phyloP scores from a whole-genome alignment of 2,113 vertebrate species.

The Albula goreensis region DNA sequence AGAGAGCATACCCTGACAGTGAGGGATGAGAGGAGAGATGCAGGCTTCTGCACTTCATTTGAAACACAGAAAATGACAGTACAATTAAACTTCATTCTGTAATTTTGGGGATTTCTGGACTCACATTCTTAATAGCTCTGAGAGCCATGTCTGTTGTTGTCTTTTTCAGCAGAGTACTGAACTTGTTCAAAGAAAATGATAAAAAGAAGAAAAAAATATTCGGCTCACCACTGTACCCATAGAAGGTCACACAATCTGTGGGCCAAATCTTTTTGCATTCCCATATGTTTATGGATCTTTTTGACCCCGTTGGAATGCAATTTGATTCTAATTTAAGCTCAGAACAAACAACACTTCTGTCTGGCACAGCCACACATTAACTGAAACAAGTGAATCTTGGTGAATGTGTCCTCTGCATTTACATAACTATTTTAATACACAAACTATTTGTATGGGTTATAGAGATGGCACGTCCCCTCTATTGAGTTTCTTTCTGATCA shows the following conservation, averaged over 20 bases:
- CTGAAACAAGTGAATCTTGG: background rate
- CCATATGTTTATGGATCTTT: constrained; percentile 62
- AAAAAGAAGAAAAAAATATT: background rate
- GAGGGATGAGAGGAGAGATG: background rate
- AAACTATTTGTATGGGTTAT: constrained; percentile 37
- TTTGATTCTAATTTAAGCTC: constrained; percentile 58
- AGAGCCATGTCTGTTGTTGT: background rate
- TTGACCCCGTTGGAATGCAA: constrained; percentile 60
- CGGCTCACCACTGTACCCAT: constrained; percentile 40
- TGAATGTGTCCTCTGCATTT: constrained; percentile 49
- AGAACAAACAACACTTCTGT: constrained; percentile 50
- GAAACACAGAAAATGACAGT: background rate
- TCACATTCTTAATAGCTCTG: background rate
- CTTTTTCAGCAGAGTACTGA: background rate
- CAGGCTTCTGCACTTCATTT: background rate
- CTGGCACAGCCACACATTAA: constrained; percentile 39
- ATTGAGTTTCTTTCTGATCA: constrained; percentile 28
- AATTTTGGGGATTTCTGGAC: background rate
- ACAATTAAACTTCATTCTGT: background rate
- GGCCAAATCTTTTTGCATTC: constrained; percentile 31
- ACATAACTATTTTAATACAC: constrained; percentile 48
- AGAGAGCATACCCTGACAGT: constrained; percentile 12
- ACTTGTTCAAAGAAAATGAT: background rate
- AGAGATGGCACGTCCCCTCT: constrained; percentile 26
- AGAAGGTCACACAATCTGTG: constrained; percentile 47